phyloP scores from a whole-genome alignment of 2,888 invertebrate genomes.

The Aleiodes alternator region DNA sequence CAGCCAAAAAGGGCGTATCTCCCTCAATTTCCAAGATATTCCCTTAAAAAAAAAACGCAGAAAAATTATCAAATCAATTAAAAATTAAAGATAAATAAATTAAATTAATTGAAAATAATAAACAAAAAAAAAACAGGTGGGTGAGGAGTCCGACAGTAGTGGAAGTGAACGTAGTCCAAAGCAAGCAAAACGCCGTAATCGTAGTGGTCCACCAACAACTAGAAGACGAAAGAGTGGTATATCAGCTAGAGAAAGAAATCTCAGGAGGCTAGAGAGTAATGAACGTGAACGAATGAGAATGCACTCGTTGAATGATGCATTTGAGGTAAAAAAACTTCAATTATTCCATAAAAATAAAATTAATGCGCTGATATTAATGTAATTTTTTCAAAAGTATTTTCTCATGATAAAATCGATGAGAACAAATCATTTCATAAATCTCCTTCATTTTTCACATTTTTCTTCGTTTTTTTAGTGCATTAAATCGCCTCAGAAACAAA shows the following conservation, averaged over 20 bases:
- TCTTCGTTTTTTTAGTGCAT: too few relatives aligned
- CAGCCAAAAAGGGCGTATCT: too few relatives aligned
- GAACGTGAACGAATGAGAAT: constrained; percentile 94
- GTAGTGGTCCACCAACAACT: constrained; percentile 70
- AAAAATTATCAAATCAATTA: background rate
- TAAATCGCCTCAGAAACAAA: too few relatives aligned
- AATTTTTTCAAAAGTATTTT: too few relatives aligned
- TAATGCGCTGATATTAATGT: too few relatives aligned
- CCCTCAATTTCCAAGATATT: too few relatives aligned
- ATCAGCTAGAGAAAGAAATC: constrained; percentile 89
- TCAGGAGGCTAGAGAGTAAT: constrained; percentile 91
- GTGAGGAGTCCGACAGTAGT: constrained; percentile 74
- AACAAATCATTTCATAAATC: too few relatives aligned
- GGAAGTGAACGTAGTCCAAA: constrained; percentile 73
- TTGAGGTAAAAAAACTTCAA: constrained; percentile 80
- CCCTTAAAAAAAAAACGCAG: too few relatives aligned
- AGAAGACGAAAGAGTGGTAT: constrained; percentile 85
- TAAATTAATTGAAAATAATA: background rate
- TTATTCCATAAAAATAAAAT: constrained; percentile 4
- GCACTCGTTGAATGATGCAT: constrained; percentile 94
- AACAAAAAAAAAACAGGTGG: constrained; percentile 69
- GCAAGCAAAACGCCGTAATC: constrained; percentile 72
- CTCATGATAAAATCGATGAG: too few relatives aligned
- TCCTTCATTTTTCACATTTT: too few relatives aligned
- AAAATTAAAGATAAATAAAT: background rate